Evolutionary conservation across 2,113 vertebrate species (phyloP), one percentile per base, ranked within the genome.

Genomic region (Amphiprion ocellaris): DNA sequence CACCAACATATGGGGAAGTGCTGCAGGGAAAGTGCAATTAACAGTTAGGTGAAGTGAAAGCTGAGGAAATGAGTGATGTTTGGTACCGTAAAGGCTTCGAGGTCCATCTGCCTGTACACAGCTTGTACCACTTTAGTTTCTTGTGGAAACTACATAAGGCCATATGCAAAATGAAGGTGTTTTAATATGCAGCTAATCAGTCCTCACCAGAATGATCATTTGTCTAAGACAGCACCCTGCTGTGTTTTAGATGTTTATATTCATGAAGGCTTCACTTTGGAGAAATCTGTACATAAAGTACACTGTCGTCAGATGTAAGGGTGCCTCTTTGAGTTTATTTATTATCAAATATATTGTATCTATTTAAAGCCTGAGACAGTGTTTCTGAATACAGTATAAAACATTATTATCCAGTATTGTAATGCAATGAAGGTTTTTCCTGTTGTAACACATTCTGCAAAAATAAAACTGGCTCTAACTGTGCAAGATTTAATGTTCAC

Each of bases 1-100:
- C 54, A 55, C 47, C 1, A 59, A 10, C 26, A 59, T n/a, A 64
- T 50, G 50, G n/a, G 70, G 67, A 83, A 77, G 80, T 81, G 60
- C 3, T 66, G 39, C 1, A 2, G 30, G 46, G 46, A 23, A 56
- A 61, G 37, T 41, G n/a, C 19, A 52, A 10, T 66, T 12, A 52
- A 37, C 53, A 49, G 15, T 53, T 61, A 52, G 5, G 7, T 68
- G 21, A 60, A 15, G 23, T 61, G 11, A 69, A 53, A 55, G 46
- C 55, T 39, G 41, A 14, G 54, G 49, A 82, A 69, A 37, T 66
- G 5, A 49, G 11, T 37, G 12, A 39, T 41, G 46, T 16, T 63
- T 49, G 11, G 10, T 26, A 33, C 0, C 1, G 8, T 49, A 23
- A 75, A 63, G 17, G 17, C 10, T 56, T 44, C n/a, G 0, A 54